These are phyloP conservation scores for Agapostemon virescens DNA, from an alignment of 2,888 invertebrate species.

Conservation along the genomic window DNA sequence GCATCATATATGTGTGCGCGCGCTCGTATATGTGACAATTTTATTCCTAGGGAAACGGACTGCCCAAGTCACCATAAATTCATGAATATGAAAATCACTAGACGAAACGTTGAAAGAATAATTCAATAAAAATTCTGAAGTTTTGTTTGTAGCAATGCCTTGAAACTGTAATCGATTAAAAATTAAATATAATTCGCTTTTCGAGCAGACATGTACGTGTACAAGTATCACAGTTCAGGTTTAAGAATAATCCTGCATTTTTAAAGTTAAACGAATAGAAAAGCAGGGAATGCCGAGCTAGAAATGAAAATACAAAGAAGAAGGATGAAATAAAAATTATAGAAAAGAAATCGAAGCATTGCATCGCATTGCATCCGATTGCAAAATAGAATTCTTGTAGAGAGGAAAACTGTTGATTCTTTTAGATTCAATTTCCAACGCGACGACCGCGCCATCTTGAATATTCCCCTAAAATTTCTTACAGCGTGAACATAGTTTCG, in stretches of 20 bases:
- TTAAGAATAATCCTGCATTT: not conserved
- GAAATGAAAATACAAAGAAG: not conserved
- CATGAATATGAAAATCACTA: conserved; percentile 20
- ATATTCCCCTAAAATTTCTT: not conserved
- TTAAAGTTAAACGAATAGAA: not conserved
- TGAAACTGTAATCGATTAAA: not conserved
- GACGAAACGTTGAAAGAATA: not conserved
- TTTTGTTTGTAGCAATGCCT: not conserved
- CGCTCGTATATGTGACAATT: not conserved
- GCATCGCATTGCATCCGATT: not conserved
- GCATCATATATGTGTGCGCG: not conserved
- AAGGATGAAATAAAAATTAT: not conserved
- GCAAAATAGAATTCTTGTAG: not conserved
- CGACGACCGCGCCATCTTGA: not conserved
- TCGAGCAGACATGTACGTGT: not conserved
- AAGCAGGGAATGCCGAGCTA: not conserved
- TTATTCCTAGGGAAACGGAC: not conserved
- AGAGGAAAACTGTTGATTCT: not conserved
- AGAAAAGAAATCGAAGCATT: not conserved
- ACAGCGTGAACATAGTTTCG: not conserved
- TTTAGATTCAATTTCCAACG: not conserved
- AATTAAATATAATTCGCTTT: not conserved
- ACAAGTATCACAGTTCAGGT: not conserved
- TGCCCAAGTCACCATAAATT: not conserved
- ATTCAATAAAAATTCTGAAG: not conserved